phyloP scores from a whole-genome alignment of 2,113 vertebrate genomes.

The Sylvia atricapilla region DNA sequence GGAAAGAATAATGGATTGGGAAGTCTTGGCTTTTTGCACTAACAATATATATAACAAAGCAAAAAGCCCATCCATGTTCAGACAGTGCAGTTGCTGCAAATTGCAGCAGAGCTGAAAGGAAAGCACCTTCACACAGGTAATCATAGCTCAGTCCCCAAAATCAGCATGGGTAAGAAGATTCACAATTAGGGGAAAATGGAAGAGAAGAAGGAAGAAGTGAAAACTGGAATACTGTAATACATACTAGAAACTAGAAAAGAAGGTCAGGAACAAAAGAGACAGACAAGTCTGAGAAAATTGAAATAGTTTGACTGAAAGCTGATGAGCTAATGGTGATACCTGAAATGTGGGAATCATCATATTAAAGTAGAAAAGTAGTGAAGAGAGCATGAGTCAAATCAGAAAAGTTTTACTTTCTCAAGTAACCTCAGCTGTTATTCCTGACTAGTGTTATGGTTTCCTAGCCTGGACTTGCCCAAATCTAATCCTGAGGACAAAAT shows the following conservation, averaged over 20 bases:
- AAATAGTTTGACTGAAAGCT: background rate
- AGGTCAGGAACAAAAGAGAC: background rate
- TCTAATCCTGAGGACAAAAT: background rate
- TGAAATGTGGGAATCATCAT: background rate
- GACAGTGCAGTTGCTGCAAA: background rate
- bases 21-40: background rate
- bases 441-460: background rate
- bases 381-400: background rate
- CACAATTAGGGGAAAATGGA: background rate
- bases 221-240: background rate
- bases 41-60: fast-evolving
- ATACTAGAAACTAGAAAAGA: background rate
- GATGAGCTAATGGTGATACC: background rate
- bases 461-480: background rate
- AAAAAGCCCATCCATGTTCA: background rate
- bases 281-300: background rate
- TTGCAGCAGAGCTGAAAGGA: background rate
- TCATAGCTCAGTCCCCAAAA: background rate
- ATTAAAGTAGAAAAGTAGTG: background rate
- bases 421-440: background rate
- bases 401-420: background rate
- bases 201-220: background rate
- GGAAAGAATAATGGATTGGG: background rate
- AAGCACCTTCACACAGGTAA: background rate
- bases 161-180: background rate